Evolutionary conservation across 2,797 vertebrate species (phyloP).

Genomic region (Pipistrellus pipistrellus): DNA sequence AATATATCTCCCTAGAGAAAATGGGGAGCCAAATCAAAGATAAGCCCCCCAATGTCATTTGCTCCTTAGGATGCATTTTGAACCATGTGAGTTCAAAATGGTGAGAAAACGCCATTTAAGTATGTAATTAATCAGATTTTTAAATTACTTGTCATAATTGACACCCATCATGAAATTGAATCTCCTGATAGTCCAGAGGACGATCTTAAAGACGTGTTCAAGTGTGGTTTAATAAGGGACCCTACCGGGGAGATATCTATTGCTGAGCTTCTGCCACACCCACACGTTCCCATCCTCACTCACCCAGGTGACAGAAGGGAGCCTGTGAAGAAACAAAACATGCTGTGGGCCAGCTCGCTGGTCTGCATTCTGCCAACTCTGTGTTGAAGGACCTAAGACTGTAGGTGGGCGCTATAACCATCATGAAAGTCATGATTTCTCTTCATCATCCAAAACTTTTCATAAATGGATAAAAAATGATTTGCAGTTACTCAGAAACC

Average conservation of each 20-base stretch:
- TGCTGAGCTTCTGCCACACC: neutral
- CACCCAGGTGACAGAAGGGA: neutral
- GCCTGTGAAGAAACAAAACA: neutral
- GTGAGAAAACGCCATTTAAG: slow-evolving; percentile 95
- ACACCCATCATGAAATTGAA: slow-evolving; percentile 93
- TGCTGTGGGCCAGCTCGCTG: neutral
- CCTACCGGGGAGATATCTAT: neutral
- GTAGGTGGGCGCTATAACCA: neutral
- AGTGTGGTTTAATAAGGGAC: slow-evolving; percentile 73
- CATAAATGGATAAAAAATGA: neutral
- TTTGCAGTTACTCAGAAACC: neutral
- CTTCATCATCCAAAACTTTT: neutral
- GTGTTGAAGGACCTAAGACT: neutral
- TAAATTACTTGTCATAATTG: slow-evolving; percentile 96
- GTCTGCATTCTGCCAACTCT: neutral
- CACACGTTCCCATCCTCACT: neutral
- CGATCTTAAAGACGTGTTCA: slow-evolving; percentile 96
- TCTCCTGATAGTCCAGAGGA: slow-evolving; percentile 95
- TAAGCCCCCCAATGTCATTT: slow-evolving; percentile 97
- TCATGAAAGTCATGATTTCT: neutral
- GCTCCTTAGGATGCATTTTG: slow-evolving; percentile 98
- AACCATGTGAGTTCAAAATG: slow-evolving; percentile 95
- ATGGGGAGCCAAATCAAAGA: slow-evolving; percentile 94
- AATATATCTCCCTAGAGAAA: slow-evolving; percentile 91
- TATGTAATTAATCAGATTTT: slow-evolving; percentile 96